These are phyloP conservation scores for Orthosia gothica DNA, from an alignment of 2,888 invertebrate species.

Conservation along the genomic window DNA sequence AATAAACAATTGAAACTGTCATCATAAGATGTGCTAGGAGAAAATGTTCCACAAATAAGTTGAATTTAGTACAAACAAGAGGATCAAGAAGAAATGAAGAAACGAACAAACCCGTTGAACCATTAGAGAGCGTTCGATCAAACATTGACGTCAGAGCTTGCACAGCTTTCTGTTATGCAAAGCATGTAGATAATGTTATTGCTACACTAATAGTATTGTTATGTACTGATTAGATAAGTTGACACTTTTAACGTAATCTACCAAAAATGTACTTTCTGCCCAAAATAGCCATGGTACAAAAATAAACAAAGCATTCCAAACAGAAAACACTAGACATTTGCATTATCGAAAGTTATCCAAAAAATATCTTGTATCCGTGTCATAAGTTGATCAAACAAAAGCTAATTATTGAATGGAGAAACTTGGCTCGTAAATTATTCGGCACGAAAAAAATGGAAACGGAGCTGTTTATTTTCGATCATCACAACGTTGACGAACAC, in stretches of 20 bases:
- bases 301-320: constrained; percentile 17
- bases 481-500: constrained; percentile 6
- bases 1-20: constrained; percentile 7
- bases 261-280: constrained; percentile 16
- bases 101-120: constrained; percentile 31
- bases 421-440: constrained; percentile 5
- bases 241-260: constrained; percentile 44
- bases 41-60: not conserved
- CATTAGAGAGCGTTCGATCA: constrained; percentile 60
- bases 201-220: constrained; percentile 58
- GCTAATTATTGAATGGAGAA: constrained; percentile 2
- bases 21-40: not conserved
- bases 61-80: not conserved
- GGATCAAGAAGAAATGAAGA: constrained; percentile 37
- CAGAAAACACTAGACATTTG: not conserved
- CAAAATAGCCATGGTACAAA: constrained; percentile 5
- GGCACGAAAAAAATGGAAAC: not conserved
- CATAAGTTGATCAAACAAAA: constrained; percentile 11
- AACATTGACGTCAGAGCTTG: constrained; percentile 72
- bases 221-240: constrained; percentile 62
- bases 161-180: constrained; percentile 69
- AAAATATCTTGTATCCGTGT: not conserved
- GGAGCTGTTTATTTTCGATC: constrained; percentile 14
- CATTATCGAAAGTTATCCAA: not conserved
- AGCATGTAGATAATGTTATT: constrained; percentile 57